A percentile compares a stretch with the other conserved stretches of the same genome.
Conservation (phyloP, 2,113 vertebrate genomes). For the Sigmodon hispidus region DNA sequence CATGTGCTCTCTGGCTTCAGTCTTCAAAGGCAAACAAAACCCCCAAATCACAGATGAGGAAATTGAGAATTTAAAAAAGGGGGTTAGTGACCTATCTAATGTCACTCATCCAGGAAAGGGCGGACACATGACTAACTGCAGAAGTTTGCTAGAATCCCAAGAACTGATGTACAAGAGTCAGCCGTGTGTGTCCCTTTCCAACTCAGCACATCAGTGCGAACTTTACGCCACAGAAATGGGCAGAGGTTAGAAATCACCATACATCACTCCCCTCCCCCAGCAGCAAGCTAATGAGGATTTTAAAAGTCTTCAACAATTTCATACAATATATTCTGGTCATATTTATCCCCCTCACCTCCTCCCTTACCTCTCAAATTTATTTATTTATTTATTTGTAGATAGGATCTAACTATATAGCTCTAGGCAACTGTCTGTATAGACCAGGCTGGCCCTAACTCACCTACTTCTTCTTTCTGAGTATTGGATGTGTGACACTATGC, state of each 20-base stretch:
- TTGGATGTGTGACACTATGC: neutral
- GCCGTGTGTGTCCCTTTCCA: rapidly evolving
- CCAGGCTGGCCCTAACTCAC: neutral
- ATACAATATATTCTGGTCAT: neutral
- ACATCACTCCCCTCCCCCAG: rapidly evolving
- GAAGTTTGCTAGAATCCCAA: neutral
- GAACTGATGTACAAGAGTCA: neutral
- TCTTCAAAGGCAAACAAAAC: neutral
- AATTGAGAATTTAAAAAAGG: neutral
- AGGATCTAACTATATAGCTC: neutral
- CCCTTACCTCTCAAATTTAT: neutral
- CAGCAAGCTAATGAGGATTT: neutral
- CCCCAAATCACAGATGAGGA: neutral
- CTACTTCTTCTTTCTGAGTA: neutral
- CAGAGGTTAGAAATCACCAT: neutral
- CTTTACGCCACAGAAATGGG: neutral
- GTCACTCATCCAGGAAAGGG: neutral
- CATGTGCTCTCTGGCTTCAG: neutral
- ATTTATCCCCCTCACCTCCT: neutral
- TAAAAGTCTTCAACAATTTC: neutral
- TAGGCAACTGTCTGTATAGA: neutral
- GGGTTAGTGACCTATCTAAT: neutral
- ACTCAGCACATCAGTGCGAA: neutral
- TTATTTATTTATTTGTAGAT: neutral
- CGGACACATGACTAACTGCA: no score